Evolutionary conservation across 2,797 vertebrate genomes (phyloP).

Genomic region (Danio tinwini): DNA sequence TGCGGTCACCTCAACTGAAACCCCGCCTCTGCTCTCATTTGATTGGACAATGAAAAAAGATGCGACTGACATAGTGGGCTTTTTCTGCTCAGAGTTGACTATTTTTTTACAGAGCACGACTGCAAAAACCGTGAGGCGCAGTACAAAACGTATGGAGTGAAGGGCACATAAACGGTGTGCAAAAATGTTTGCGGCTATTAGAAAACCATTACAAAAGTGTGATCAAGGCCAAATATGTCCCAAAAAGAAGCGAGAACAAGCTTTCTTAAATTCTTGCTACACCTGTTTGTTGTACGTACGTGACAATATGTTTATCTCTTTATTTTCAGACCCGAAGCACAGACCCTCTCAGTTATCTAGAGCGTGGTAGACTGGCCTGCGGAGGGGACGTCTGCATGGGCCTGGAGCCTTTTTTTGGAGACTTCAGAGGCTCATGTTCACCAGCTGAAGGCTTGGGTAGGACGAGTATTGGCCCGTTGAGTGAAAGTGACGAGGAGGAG

Average conservation of each 20-base stretch:
- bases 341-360: conserved; percentile 77
- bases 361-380: conserved; percentile 75
- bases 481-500: conserved; percentile 86
- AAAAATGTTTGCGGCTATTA: no score
- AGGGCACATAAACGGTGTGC: no score
- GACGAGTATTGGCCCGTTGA: conserved; percentile 83
- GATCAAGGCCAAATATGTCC: background rate
- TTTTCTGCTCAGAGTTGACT: no score
- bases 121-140: no score
- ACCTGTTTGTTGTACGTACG: background rate
- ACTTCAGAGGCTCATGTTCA: conserved; percentile 80
- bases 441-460: conserved; percentile 81
- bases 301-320: background rate
- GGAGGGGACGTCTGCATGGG: conserved; percentile 77
- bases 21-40: no score
- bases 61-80: no score
- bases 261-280: background rate
- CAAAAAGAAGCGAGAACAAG: background rate
- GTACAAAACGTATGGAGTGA: no score
- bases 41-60: no score
- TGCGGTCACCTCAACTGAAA: no score
- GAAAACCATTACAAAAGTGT: no score
- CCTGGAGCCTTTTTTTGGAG: conserved; percentile 78
- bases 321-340: conserved; percentile 77
- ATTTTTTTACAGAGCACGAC: no score